These are phyloP conservation scores for Drosophila mettleri DNA, from an alignment of 2,888 invertebrate species.

Conservation along the genomic window DNA sequence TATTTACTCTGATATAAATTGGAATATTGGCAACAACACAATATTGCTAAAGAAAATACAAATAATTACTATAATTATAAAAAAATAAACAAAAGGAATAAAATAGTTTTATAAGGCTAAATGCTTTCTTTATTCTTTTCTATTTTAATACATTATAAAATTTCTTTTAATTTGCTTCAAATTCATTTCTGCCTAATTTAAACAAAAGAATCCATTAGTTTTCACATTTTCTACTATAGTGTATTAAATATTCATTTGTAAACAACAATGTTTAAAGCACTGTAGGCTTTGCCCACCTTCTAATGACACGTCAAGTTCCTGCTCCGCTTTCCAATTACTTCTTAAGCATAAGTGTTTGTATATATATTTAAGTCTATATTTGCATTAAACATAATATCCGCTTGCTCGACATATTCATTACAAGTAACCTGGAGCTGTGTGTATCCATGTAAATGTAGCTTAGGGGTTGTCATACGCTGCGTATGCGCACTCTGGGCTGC, in stretches of 20 bases:
- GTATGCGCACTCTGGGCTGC: slow-evolving; percentile 49
- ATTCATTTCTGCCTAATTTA: background rate
- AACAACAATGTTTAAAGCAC: background rate
- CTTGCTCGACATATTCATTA: slow-evolving; percentile 25
- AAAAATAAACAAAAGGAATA: too few species aligned
- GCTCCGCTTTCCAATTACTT: slow-evolving; percentile 41
- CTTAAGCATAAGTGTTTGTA: slow-evolving; percentile 4
- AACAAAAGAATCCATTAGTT: background rate
- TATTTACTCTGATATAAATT: too few species aligned
- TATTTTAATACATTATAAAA: too few species aligned
- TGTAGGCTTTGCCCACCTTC: slow-evolving; percentile 29
- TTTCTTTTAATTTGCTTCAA: too few species aligned
- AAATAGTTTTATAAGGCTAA: too few species aligned
- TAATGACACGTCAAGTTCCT: slow-evolving; percentile 24
- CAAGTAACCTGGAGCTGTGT: slow-evolving; percentile 12
- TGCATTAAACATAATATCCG: slow-evolving; percentile 23
- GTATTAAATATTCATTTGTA: background rate
- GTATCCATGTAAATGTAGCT: slow-evolving; percentile 4
- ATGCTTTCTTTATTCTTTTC: too few species aligned
- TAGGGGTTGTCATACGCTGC: slow-evolving; percentile 36
- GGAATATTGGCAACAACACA: too few species aligned
- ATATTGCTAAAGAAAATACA: too few species aligned
- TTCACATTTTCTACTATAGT: background rate
- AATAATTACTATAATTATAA: too few species aligned
- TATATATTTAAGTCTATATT: background rate